A percentile compares a stretch with the other conserved stretches of the same genome.
Conservation (phyloP, 2,113 vertebrate species). For the Spilogale gracilis region DNA sequence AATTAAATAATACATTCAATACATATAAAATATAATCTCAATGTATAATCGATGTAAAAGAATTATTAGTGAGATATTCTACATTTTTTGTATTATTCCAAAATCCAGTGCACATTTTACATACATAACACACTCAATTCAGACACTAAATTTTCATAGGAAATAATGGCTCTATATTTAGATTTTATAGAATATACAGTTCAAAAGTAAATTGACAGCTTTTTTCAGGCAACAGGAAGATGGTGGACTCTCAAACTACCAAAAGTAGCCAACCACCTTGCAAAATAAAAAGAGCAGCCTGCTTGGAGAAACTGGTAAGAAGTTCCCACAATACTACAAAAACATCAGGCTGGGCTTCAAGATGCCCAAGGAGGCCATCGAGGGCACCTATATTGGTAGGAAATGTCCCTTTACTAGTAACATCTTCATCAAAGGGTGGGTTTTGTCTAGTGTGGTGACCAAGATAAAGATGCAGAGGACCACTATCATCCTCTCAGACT, state of each 20-base stretch:
- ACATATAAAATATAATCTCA: neutral
- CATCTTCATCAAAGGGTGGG: neutral
- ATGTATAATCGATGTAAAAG: neutral
- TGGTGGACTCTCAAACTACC: neutral
- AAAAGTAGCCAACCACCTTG: neutral
- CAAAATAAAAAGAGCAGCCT: neutral
- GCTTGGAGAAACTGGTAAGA: neutral
- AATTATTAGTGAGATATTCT: neutral
- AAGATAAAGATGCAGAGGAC: neutral
- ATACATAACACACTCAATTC: neutral
- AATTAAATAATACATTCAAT: neutral
- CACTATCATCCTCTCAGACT: neutral
- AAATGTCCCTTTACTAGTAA: neutral
- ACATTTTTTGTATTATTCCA: neutral
- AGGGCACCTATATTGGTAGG: neutral
- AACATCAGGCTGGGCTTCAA: neutral
- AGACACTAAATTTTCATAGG: constrained; percentile 33
- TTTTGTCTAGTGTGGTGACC: neutral
- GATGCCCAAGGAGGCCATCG: neutral
- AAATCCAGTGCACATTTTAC: constrained; percentile 10
- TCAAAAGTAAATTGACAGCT: neutral
- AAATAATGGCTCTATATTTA: constrained; percentile 14
- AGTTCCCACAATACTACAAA: neutral
- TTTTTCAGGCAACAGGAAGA: neutral
- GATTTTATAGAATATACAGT: neutral